Percentiles rank a stretch among this genome's conserved stretches.
Evolutionary conservation across 2,113 vertebrate genomes (phyloP).

Genomic region (Xenopus laevis): DNA sequence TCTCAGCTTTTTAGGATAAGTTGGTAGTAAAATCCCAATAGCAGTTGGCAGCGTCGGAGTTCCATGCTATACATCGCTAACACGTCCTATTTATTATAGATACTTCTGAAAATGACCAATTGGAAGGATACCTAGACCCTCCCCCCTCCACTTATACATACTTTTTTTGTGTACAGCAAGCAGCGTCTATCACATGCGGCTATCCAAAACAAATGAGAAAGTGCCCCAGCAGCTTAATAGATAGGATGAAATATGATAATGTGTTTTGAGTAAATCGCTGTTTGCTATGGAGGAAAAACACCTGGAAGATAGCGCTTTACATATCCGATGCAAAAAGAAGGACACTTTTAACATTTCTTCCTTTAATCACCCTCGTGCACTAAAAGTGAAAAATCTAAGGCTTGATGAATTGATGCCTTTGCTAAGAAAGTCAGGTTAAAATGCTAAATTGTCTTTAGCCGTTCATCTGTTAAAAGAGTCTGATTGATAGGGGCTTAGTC

Average conservation of each 20-base stretch:
- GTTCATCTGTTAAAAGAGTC: constrained; percentile 37
- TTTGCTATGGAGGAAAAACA: not conserved
- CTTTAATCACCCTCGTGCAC: not conserved
- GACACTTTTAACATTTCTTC: not conserved
- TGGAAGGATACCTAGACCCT: too few relatives aligned
- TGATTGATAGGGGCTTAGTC: constrained; percentile 46
- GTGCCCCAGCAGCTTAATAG: not conserved
- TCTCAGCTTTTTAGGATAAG: too few relatives aligned
- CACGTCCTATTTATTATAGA: too few relatives aligned
- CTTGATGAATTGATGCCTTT: constrained; percentile 12
- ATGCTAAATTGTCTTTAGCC: constrained; percentile 30
- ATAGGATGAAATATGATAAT: constrained; percentile 7
- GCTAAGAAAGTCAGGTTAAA: constrained; percentile 18
- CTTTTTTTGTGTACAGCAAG: not conserved
- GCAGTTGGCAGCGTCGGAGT: too few relatives aligned
- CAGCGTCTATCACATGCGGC: constrained; percentile 1
- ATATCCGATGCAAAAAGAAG: not conserved
- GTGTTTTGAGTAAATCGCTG: not conserved
- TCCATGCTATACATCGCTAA: too few relatives aligned
- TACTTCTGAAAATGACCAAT: too few relatives aligned
- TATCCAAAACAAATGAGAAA: too few relatives aligned
- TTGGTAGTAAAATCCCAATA: too few relatives aligned
- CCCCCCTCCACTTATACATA: too few relatives aligned
- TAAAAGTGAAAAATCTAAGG: not conserved
- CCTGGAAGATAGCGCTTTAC: not conserved